phyloP scores from a whole-genome alignment of 2,888 invertebrate species.

The Heliconius ismenius region DNA sequence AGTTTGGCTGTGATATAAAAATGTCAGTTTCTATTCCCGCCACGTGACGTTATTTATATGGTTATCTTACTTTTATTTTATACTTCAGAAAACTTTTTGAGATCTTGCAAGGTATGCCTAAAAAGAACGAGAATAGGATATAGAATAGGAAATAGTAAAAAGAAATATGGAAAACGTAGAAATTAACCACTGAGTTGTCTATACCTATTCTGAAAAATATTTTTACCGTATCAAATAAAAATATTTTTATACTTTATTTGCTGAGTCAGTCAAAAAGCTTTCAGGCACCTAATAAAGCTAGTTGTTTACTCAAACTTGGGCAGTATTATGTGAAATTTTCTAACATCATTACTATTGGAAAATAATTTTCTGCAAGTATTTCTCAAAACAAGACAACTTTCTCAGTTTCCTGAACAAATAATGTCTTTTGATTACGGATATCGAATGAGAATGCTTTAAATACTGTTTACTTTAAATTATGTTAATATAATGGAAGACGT shows the following conservation, averaged over 20 bases:
- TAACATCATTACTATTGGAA: slow-evolving; percentile 12
- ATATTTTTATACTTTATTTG: neutral
- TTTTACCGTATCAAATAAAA: neutral
- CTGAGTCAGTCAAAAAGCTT: slow-evolving; percentile 11
- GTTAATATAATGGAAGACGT: no score
- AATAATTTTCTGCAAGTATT: neutral
- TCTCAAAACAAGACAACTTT: neutral
- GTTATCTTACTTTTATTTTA: neutral
- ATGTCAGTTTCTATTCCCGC: neutral
- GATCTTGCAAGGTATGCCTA: no score
- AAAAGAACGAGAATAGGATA: no score
- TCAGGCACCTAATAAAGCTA: slow-evolving; percentile 6
- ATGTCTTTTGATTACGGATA: neutral
- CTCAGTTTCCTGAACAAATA: neutral
- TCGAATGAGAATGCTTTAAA: neutral
- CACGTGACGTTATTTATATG: neutral
- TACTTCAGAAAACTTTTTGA: neutral
- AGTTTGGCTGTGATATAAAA: neutral
- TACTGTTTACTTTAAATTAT: neutral
- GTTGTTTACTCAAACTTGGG: slow-evolving; percentile 11
- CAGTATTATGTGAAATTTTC: neutral
- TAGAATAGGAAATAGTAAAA: no score
- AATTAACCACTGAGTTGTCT: neutral
- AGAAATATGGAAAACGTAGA: neutral
- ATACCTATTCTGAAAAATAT: neutral